phyloP scores from a whole-genome alignment of 2,797 vertebrate species.

The Sitta carolinensis region DNA sequence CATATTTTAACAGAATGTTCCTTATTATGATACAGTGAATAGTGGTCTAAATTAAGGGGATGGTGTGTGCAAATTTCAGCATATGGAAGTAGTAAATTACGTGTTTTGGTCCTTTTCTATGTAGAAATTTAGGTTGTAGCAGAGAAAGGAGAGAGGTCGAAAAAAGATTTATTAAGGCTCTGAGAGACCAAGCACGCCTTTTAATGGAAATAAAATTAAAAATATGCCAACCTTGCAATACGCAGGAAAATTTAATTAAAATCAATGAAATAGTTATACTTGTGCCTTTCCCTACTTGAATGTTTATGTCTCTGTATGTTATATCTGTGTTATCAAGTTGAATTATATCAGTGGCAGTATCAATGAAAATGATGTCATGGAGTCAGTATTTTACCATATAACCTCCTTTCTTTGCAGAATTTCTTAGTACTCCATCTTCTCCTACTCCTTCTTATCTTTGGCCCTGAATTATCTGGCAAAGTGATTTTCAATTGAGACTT shows the following conservation, averaged over 20 bases:
- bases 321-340: constrained; percentile 68
- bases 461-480: neutral
- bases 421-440: constrained; percentile 10
- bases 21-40: constrained; percentile 69
- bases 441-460: neutral
- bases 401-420: constrained; percentile 30
- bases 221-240: constrained; percentile 69
- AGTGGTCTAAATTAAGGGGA: constrained; percentile 68
- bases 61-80: constrained; percentile 52
- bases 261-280: constrained; percentile 67
- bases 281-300: neutral
- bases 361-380: constrained; percentile 54
- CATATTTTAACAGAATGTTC: constrained; percentile 73
- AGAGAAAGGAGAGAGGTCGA: neutral
- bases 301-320: constrained; percentile 40
- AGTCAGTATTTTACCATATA: constrained; percentile 40
- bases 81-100: constrained; percentile 50
- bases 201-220: constrained; percentile 71
- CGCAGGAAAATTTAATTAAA: constrained; percentile 69
- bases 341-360: constrained; percentile 42
- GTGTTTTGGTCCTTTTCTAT: constrained; percentile 55
- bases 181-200: constrained; percentile 43
- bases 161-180: constrained; percentile 63
- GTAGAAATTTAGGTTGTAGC: constrained; percentile 13
- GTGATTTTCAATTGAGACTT: neutral